Base-by-base conservation (phyloP, 2,888 invertebrate genomes). In the Ophraella communa region DNA sequence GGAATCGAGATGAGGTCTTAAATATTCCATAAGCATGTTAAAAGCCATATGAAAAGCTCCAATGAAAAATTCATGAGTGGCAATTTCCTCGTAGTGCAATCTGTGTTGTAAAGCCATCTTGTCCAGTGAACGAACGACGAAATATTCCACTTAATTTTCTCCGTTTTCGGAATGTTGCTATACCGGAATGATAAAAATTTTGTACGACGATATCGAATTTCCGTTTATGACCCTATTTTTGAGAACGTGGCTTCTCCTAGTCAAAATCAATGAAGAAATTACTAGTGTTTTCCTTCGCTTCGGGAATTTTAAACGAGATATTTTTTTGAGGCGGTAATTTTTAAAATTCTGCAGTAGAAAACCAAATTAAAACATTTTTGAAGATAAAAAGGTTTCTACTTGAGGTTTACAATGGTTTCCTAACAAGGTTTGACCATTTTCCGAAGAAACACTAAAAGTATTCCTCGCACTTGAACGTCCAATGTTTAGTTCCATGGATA, bases 61-160 rank as follows among this genome's bases (percentile, higher is more conserved):
- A 53, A 73, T 73, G 73, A 73, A 73, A 73, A 71, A 73, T 73
- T 73, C 71, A 73, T 73, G 68, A 71, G 69, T 64, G 71, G 67
- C 73, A 69, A 73, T 73, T 73, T 71, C 68, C 65, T 66, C 59
- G 59, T 68, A 66, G 65, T 42, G 71, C 71, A 71, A 70, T 71
- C 71, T 71, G 71, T 69, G 70, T 69, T 70, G 66, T 68, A 71
- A 71, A 66, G 64, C 69, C 67, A 65, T 63, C 65, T 56, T 54
- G 65, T 62, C 57, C 65, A 68, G 49, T 63, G 65, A 66, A 61
- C 64, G 68, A 67, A 64, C 68, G 67, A 52, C 64, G 49, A 58
- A 57, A 65, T 65, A 61, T 65, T 52, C 65, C 62, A 62, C 70
- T 62, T 62, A 65, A 65, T 62, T 65, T 65, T 65, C 55, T 49